These are phyloP conservation scores for Smutsia temminckii DNA, from an alignment of 2,797 vertebrate genomes.

Conservation along the genomic window DNA sequence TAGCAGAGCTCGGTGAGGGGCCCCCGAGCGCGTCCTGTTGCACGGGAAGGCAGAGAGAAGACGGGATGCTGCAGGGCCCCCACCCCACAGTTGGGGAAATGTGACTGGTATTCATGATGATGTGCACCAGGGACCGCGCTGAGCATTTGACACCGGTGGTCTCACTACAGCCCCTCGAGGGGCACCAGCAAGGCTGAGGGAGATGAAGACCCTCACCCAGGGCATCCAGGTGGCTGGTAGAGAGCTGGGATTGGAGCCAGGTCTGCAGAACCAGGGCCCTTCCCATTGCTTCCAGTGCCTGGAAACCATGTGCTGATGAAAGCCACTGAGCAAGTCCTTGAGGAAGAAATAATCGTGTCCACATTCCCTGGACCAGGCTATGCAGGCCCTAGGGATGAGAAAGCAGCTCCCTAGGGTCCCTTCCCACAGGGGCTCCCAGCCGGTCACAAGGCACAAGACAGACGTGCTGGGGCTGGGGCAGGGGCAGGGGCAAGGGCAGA, in stretches of 20 bases:
- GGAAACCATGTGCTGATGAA: neutral
- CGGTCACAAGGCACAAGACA: neutral
- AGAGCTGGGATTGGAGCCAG: neutral
- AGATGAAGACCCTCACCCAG: neutral
- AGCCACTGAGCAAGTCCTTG: neutral
- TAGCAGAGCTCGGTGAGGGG: neutral
- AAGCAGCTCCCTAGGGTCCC: neutral
- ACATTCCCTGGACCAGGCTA: neutral
- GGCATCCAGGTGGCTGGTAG: neutral
- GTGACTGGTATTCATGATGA: neutral
- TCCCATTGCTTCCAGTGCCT: fast-evolving
- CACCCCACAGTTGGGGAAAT: fast-evolving
- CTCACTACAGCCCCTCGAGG: neutral
- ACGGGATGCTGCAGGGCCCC: too few relatives aligned
- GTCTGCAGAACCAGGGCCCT: neutral
- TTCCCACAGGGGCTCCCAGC: neutral
- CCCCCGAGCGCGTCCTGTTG: neutral
- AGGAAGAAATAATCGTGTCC: neutral
- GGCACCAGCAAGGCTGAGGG: neutral
- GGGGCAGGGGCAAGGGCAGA: neutral
- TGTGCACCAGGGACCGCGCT: neutral
- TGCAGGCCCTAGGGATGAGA: neutral
- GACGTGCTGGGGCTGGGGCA: neutral
- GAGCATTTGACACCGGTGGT: fast-evolving
- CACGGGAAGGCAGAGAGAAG: neutral